These are phyloP conservation scores for Adoxophyes honmai DNA, from an alignment of 1,140 invertebrate species.

Conservation along the genomic window DNA sequence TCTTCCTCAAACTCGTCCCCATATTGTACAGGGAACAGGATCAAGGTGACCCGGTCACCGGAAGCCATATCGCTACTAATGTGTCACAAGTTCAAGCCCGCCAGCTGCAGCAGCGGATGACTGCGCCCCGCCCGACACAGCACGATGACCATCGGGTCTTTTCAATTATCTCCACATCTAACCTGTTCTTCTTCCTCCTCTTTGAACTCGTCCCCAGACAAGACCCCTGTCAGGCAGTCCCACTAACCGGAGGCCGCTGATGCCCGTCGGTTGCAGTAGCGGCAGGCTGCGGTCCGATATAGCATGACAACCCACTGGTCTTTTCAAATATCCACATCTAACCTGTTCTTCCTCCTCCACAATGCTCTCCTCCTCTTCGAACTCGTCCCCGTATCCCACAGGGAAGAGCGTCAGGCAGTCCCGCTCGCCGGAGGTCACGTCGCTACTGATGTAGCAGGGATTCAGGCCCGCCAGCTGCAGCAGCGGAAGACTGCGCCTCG, in stretches of 20 bases:
- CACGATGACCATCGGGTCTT: too few species aligned
- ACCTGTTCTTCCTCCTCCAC: conserved; percentile 46
- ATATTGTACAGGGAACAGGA: too few species aligned
- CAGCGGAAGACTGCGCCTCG: conserved; percentile 52
- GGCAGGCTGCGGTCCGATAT: conserved; percentile 54
- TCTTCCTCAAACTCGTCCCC: too few species aligned
- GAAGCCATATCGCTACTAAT: too few species aligned
- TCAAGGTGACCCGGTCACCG: too few species aligned
- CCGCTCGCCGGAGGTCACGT: conserved; percentile 40
- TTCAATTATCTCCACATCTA: too few species aligned
- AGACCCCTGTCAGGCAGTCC: conserved; percentile 56
- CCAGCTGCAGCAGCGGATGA: too few species aligned
- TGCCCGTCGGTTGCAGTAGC: conserved; percentile 51
- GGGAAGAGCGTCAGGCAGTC: conserved; percentile 62
- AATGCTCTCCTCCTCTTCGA: conserved; percentile 50
- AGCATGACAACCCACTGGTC: conserved; percentile 63
- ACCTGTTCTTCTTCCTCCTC: conserved; percentile 54
- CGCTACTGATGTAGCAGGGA: conserved; percentile 59
- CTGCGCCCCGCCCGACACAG: too few species aligned
- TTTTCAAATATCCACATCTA: too few species aligned
- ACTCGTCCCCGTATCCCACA: conserved; percentile 64
- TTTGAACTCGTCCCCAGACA: conserved; percentile 58
- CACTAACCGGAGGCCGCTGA: conserved; percentile 41
- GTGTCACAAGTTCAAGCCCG: too few species aligned
- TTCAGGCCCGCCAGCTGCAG: conserved; percentile 55